These are phyloP conservation scores for Magallana angulata DNA, from an alignment of 1,140 invertebrate genomes.

Conservation along the genomic window DNA sequence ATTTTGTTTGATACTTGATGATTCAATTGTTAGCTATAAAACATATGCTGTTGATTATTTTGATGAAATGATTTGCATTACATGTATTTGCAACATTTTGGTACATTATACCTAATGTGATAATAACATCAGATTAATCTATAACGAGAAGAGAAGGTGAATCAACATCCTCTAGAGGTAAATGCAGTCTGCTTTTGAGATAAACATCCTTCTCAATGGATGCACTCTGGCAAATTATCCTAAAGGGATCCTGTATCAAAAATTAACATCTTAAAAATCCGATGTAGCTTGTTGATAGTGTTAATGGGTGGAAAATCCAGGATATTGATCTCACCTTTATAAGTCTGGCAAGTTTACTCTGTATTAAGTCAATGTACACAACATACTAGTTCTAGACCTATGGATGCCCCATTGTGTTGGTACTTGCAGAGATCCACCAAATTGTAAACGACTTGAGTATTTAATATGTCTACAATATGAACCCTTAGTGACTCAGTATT, in stretches of 20 bases:
- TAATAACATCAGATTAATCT: not conserved
- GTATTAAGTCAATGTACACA: no score
- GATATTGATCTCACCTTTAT: no score
- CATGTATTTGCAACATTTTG: conserved; percentile 31
- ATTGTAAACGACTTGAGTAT: no score
- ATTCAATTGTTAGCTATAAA: not conserved
- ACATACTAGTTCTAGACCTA: no score
- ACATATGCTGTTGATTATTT: not conserved
- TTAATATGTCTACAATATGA: no score
- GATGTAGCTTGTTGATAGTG: conserved; percentile 1
- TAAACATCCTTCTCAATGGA: conserved; percentile 19
- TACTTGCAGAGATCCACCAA: no score
- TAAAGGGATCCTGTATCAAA: not conserved
- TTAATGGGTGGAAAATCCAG: not conserved
- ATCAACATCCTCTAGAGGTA: not conserved
- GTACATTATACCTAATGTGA: not conserved
- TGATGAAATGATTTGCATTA: conserved; percentile 4
- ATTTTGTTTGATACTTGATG: not conserved
- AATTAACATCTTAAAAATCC: not conserved
- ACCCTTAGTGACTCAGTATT: no score
- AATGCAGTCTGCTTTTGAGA: not conserved
- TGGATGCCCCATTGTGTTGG: no score
- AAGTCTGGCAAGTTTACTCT: no score
- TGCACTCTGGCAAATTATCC: not conserved
- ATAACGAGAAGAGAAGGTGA: no score